Base-by-base conservation (phyloP, 2,888 invertebrate species). In the Sturmia bella region DNA sequence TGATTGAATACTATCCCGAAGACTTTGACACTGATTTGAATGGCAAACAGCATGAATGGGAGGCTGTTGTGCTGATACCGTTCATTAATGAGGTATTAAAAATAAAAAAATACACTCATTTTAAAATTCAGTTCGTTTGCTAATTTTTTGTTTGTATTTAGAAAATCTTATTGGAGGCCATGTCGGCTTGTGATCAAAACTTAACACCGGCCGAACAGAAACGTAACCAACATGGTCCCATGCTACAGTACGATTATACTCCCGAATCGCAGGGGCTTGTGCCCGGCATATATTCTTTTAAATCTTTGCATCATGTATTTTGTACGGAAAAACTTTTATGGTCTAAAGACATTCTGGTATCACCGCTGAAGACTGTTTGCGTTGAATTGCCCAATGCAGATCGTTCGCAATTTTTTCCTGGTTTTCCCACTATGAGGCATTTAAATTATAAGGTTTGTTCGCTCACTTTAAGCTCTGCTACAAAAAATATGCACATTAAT, bases 21-120 rank as follows among this genome's bases (percentile, higher is more conserved):
- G 93, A 98, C 85, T 99, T 99, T 90, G 94, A 95, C 87, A 97
- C 97, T 0, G 99, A 99, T 92, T 92, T 99, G 73, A 99, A 99
- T 91, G 99, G 99, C 6, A 99, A 99, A 90, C 94, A 93, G 86
- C 96, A 98, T 87, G 98, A 98, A 84, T 99, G 99, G 99, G 99
- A 98, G 89, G 98, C 98, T 0, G 95, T 98, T 0, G 97, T 98
- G 1, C 92, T 98, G 1, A 96, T 98, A 88, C 98, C 98, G 0
- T 98, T 98, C 86, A 98, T 98, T 86, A 95, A 98, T 85, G 97
- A 98, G 92, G 94, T 93, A 85, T 83, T 93, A 85, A 84, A 61
- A 19, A 17, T 48, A 54, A n/a, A n/a, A n/a, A n/a, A 11, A 15
- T 0, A 12, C 3, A 24, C 24, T 27, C 12, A 19, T n/a, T n/a